Conservation (phyloP, 2,113 vertebrate genomes). For the Ellobius talpinus region DNA sequence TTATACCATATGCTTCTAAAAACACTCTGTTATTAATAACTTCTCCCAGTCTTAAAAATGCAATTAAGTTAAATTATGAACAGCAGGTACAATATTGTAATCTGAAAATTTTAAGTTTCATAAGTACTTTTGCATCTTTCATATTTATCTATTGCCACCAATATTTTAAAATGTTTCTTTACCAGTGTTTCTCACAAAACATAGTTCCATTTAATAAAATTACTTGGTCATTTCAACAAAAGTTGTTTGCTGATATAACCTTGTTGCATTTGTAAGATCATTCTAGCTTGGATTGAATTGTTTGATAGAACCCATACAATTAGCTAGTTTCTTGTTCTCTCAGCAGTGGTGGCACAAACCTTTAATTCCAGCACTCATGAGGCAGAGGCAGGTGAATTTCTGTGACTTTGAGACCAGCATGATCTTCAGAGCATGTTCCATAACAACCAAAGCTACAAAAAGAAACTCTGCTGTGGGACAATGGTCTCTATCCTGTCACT, state of each 20-base stretch:
- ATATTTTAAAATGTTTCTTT: neutral
- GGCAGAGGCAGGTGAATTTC: too few species aligned
- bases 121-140: neutral
- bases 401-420: too few species aligned
- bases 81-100: neutral
- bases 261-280: neutral
- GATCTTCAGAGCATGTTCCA: too few species aligned
- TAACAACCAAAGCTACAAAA: too few species aligned
- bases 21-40: neutral
- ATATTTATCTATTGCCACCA: neutral
- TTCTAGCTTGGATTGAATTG: neutral
- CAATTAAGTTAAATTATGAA: neutral
- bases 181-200: neutral
- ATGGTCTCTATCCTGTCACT: too few species aligned
- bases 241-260: neutral
- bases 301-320: neutral
- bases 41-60: neutral
- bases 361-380: too few species aligned
- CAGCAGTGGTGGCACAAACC: too few species aligned
- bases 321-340: neutral
- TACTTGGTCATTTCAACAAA: neutral
- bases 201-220: constrained; percentile 49
- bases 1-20: neutral
- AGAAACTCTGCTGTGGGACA: too few species aligned
- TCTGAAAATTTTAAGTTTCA: neutral